Percentiles rank a stretch among this genome's conserved stretches.
These are phyloP conservation scores for Drosophila trapezifrons DNA, from an alignment of 1,140 invertebrate genomes.

Conservation along the genomic window DNA sequence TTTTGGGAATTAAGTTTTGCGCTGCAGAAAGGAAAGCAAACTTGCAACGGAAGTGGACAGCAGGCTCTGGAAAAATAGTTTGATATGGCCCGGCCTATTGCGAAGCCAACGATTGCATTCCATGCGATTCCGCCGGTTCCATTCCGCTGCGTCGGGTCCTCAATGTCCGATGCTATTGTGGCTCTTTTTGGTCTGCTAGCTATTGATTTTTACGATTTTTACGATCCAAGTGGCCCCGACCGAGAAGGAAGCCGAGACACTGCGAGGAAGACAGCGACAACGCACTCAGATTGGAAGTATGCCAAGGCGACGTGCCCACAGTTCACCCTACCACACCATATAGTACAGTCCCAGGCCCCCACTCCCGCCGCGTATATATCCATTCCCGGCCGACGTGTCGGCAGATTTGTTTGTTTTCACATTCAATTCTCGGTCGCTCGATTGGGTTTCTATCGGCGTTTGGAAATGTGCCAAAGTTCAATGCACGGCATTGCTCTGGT, in stretches of 20 bases:
- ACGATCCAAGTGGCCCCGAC: constrained; percentile 37
- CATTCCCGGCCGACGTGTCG: constrained; percentile 44
- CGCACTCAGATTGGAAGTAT: constrained; percentile 61
- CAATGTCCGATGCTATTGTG: constrained; percentile 45
- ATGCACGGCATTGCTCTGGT: constrained; percentile 57
- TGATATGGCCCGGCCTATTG: constrained; percentile 28
- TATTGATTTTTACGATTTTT: constrained; percentile 68
- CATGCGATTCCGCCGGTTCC: constrained; percentile 38
- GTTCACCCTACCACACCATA: constrained; percentile 18
- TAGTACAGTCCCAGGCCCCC: neutral
- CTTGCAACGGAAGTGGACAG: constrained; percentile 15
- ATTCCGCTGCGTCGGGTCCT: constrained; percentile 46
- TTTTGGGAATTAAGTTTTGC: constrained; percentile 69
- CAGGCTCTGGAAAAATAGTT: constrained; percentile 49
- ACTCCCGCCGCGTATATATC: neutral
- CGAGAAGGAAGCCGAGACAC: constrained; percentile 22
- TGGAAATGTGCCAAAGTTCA: constrained; percentile 78
- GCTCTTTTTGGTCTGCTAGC: constrained; percentile 55
- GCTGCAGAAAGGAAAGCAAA: constrained; percentile 59
- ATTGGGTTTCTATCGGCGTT: constrained; percentile 36
- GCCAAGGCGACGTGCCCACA: constrained; percentile 49
- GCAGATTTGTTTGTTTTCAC: constrained; percentile 68
- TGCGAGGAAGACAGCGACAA: constrained; percentile 38
- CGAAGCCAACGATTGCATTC: constrained; percentile 14
- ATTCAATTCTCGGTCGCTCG: constrained; percentile 53